Conservation (phyloP, 2,888 invertebrate species). For the Scotopteryx bipunctaria region DNA sequence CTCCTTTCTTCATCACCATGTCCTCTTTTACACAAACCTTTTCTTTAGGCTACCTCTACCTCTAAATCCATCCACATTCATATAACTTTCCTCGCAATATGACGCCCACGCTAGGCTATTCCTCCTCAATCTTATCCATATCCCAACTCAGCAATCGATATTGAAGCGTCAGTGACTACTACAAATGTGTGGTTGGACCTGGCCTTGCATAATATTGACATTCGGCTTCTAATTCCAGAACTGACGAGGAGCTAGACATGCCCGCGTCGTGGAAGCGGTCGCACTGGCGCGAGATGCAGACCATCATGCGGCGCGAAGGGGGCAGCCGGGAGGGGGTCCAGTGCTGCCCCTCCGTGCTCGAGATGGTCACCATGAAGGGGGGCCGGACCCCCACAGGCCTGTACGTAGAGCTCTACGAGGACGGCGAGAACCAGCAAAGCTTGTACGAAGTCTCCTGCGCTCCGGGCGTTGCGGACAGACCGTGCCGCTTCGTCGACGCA, state of each 20-base stretch:
- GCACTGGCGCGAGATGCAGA: constrained; percentile 86
- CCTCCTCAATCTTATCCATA: too few relatives aligned
- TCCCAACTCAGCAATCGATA: too few relatives aligned
- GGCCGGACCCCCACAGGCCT: constrained; percentile 89
- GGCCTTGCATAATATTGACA: not conserved
- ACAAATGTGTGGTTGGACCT: too few relatives aligned
- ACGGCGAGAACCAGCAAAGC: constrained; percentile 86
- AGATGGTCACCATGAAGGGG: constrained; percentile 90
- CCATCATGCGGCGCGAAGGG: constrained; percentile 82
- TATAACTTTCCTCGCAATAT: too few relatives aligned
- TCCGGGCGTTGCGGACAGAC: constrained; percentile 86
- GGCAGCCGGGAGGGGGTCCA: constrained; percentile 82
- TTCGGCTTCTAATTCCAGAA: constrained; percentile 57
- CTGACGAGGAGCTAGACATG: constrained; percentile 71
- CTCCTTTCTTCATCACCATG: too few relatives aligned
- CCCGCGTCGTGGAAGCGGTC: constrained; percentile 79
- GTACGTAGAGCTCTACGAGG: constrained; percentile 89
- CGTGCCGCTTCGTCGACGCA: constrained; percentile 90
- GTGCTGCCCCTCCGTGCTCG: constrained; percentile 91
- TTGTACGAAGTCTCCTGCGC: constrained; percentile 93
- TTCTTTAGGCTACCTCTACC: too few relatives aligned
- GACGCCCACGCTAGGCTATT: too few relatives aligned
- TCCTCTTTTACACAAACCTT: too few relatives aligned
- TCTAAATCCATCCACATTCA: too few relatives aligned
- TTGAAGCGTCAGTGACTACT: too few relatives aligned